phyloP scores from a whole-genome alignment of 2,888 invertebrate genomes.

The Petrolisthes manimaculis region DNA sequence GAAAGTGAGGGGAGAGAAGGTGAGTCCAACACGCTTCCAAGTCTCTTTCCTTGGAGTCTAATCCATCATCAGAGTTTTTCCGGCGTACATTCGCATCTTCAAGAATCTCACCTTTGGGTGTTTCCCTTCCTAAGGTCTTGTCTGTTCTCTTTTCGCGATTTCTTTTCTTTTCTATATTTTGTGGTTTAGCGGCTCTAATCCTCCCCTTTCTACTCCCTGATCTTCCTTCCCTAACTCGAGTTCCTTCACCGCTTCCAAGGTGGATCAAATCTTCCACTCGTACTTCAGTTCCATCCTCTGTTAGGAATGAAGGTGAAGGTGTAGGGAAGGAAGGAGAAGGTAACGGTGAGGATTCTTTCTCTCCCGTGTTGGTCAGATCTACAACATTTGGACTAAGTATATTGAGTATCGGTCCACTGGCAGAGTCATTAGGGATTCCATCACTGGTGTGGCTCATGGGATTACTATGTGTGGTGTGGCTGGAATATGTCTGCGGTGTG shows the following conservation, averaged over 20 bases:
- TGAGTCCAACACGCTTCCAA: not conserved
- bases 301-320: not conserved
- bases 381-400: not conserved
- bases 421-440: not conserved
- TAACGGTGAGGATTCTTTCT: not conserved
- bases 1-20: not conserved
- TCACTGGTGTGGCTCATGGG: not conserved
- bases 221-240: not conserved
- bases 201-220: not conserved
- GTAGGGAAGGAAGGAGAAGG: slow-evolving; percentile 1
- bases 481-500: not conserved
- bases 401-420: not conserved
- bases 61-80: too few relatives aligned
- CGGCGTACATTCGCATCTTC: too few relatives aligned
- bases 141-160: not conserved
- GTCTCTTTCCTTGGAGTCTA: not conserved
- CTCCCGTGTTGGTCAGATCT: not conserved
- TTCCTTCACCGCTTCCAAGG: not conserved
- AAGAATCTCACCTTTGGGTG: not conserved
- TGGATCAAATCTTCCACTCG: not conserved
- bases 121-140: not conserved
- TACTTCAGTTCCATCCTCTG: not conserved
- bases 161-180: not conserved
- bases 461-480: not conserved
- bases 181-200: not conserved